A percentile compares a stretch with the other conserved stretches of the same genome.
phyloP scores from a whole-genome alignment of 2,113 vertebrate genomes.

The Seriola dumerili region DNA sequence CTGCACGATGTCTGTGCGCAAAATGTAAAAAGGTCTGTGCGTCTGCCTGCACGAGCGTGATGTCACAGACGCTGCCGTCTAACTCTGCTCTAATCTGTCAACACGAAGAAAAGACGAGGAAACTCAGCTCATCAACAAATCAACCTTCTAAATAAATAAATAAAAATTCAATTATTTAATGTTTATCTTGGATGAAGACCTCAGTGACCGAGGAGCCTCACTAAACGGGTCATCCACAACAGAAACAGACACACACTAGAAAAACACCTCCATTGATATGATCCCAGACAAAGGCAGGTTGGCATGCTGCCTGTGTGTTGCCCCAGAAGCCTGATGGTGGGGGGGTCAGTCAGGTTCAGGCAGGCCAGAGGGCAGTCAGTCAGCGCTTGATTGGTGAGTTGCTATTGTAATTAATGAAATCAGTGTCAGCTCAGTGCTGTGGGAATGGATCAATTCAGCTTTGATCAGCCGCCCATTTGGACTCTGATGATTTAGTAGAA shows the following conservation, averaged over 20 bases:
- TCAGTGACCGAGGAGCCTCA: neutral
- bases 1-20: too few relatives aligned
- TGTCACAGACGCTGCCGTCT: too few relatives aligned
- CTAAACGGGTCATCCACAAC: neutral
- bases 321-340: neutral
- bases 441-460: conserved; percentile 52
- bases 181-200: neutral
- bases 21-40: too few relatives aligned
- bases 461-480: conserved; percentile 27
- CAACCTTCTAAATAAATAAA: neutral
- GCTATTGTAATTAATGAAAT: conserved; percentile 63
- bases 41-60: too few relatives aligned
- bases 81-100: too few relatives aligned
- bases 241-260: neutral
- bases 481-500: too few relatives aligned
- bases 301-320: conserved; percentile 18
- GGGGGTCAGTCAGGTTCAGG: conserved; percentile 8
- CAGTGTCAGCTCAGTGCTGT: conserved; percentile 23
- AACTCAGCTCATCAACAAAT: neutral
- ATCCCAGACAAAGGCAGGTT: neutral
- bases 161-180: neutral
- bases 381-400: conserved; percentile 29
- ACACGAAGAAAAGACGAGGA: neutral
- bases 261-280: neutral
- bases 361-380: neutral